Evolutionary conservation across 2,888 invertebrate genomes (phyloP).

Genomic region (Lithodes maja): DNA sequence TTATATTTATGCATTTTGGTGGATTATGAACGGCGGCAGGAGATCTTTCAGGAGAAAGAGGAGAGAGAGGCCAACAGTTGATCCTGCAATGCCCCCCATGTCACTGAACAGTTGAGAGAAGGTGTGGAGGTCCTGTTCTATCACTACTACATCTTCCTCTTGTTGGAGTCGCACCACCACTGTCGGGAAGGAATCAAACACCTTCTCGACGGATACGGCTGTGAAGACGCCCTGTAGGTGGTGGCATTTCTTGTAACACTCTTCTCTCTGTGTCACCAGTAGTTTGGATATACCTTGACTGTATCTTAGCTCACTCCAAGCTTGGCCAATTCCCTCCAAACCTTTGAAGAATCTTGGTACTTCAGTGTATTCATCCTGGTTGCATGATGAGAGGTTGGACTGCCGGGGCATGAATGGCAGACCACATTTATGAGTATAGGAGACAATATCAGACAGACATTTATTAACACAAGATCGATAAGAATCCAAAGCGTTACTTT

Average conservation of each 20-base stretch:
- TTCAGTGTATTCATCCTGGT: conserved; percentile 15
- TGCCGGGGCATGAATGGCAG: conserved; percentile 33
- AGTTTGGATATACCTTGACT: neutral
- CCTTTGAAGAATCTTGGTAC: conserved; percentile 41
- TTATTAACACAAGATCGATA: conserved; percentile 16
- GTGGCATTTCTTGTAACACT: conserved; percentile 28
- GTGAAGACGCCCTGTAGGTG: conserved; percentile 3
- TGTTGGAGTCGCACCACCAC: conserved; percentile 16
- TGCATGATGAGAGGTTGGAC: conserved; percentile 2
- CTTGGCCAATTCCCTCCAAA: conserved; percentile 12
- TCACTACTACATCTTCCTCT: conserved; percentile 11
- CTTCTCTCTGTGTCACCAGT: neutral
- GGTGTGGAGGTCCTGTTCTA: conserved; percentile 30
- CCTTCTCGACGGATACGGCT: conserved; percentile 12
- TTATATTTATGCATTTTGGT: neutral
- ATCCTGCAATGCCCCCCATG: conserved; percentile 40
- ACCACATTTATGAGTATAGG: conserved; percentile 4
- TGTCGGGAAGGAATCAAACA: conserved; percentile 24
- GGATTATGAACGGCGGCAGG: neutral
- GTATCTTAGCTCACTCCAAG: neutral
- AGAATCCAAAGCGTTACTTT: neutral
- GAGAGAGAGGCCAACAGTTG: conserved; percentile 34
- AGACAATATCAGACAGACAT: conserved; percentile 14
- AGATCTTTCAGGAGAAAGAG: conserved; percentile 28
- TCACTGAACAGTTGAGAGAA: conserved; percentile 34